Base-by-base conservation (phyloP, 1,140 invertebrate genomes). In the Linepithema humile region DNA sequence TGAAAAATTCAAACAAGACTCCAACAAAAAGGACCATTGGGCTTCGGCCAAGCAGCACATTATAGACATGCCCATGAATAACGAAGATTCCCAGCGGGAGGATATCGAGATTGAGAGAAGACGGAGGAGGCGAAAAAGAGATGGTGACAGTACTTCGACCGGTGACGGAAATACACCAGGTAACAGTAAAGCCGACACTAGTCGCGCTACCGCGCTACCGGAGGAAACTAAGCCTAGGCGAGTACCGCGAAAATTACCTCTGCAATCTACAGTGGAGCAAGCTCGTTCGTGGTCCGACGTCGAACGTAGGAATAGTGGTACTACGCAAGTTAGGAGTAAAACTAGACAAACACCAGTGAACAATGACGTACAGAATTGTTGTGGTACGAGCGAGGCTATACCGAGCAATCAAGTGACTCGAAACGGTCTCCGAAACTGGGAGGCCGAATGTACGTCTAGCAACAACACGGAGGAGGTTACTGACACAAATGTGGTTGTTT, bases 21-120 rank as follows among this genome's bases (percentile, higher is more conserved):
- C 64, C 23, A 92, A 91, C 9, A 92, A 90, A 65, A 94, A 94
- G 85, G 94, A 94, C 84, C 94, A 94, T 38, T 94, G 94, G 94
- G 93, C 93, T 9, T 92, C 93, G 9, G 92, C 93, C 20, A 88
- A 92, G 48, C 93, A 94, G 35, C 92, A 94, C 55, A 94, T 94
- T 67, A 88, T 94, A 55, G 82, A 87, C 2, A 84, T 70, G 0
- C 89, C 93, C n/a, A 91, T 93, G 20, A 90, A 92, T 53, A 91
- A 92, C 3, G 92, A 93, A 35, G 88, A 89, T 7, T 83, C 73
- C 45, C 87, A 89, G 9, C 91, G 90, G 55, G 90, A 90, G 6
- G 91, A 92, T 26, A 80, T 77, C 50, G 91, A 93, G 23, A 90
- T 83, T 0, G 92, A 93, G 23, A 88, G 89, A 23, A 92, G 91